A percentile compares a stretch with the other conserved stretches of the same genome.
Conservation (phyloP, 2,797 vertebrate genomes). For the Tapera naevia region DNA sequence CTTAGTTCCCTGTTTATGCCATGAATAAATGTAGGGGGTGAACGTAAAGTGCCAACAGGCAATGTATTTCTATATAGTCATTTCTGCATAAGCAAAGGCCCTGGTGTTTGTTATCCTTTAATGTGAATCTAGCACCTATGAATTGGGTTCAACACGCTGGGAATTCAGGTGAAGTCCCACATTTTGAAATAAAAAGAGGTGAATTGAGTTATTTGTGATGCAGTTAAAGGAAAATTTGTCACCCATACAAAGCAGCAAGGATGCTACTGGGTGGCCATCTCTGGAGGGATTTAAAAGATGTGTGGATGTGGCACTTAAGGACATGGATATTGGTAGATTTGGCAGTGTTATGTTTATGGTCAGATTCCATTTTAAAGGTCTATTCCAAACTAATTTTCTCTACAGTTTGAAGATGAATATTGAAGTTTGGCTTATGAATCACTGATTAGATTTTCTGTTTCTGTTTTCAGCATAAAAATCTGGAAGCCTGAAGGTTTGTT, state of each 20-base stretch:
- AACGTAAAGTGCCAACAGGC: rapidly evolving
- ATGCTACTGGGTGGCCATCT: neutral
- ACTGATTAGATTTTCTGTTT: rapidly evolving
- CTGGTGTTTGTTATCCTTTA: neutral
- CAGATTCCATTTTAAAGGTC: rapidly evolving
- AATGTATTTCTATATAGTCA: neutral
- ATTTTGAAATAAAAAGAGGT: neutral
- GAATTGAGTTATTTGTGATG: neutral
- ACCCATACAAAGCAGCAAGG: rapidly evolving
- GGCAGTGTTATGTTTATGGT: rapidly evolving
- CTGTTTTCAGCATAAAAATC: neutral
- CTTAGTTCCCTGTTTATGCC: neutral
- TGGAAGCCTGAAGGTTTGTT: neutral
- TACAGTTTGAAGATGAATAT: neutral
- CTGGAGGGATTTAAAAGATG: neutral
- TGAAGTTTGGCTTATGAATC: rapidly evolving
- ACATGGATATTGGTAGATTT: neutral
- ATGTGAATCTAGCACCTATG: rapidly evolving
- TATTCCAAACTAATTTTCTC: neutral
- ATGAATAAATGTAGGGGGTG: neutral
- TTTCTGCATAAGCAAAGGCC: neutral
- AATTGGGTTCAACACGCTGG: neutral
- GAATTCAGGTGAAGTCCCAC: neutral
- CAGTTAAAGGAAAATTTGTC: neutral
- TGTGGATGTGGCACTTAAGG: rapidly evolving